phyloP scores from a whole-genome alignment of 2,888 invertebrate genomes.

The Megastigmus dorsalis region DNA sequence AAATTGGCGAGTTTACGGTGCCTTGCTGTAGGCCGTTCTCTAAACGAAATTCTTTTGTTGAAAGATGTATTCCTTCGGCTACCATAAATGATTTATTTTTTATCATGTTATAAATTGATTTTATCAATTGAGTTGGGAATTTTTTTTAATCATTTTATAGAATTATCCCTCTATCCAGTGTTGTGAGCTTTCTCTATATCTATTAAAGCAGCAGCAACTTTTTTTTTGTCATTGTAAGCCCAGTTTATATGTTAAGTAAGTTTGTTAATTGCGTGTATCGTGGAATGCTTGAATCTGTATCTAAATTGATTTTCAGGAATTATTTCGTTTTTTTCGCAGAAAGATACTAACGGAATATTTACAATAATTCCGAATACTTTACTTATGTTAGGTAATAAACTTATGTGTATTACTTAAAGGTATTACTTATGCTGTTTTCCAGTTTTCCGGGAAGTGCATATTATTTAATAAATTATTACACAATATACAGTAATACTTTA shows the following conservation, averaged over 20 bases:
- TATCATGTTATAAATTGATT: not conserved
- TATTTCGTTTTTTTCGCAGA: constrained; percentile 37
- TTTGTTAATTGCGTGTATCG: constrained; percentile 52
- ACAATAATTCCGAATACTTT: constrained; percentile 58
- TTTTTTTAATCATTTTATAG: constrained; percentile 24
- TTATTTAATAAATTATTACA: too few relatives aligned
- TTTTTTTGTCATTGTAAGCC: constrained; percentile 16
- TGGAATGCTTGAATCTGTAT: constrained; percentile 51
- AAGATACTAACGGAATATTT: constrained; percentile 18
- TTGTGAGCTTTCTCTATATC: constrained; percentile 51
- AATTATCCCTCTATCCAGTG: constrained; percentile 25
- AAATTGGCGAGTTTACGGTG: constrained; percentile 45
- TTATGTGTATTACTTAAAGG: constrained; percentile 42
- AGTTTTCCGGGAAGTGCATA: too few relatives aligned
- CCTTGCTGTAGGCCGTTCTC: constrained; percentile 50
- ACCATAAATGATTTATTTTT: constrained; percentile 5
- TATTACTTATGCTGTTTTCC: not conserved
- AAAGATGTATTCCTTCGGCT: not conserved
- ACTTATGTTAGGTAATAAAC: constrained; percentile 57
- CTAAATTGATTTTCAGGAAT: constrained; percentile 56
- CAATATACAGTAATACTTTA: too few relatives aligned
- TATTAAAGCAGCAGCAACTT: constrained; percentile 42
- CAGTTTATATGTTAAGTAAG: constrained; percentile 40
- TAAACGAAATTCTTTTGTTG: not conserved
- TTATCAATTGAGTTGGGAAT: not conserved